Evolutionary conservation across 2,113 vertebrate species (phyloP).

Genomic region (Campylomormyrus numenius): DNA sequence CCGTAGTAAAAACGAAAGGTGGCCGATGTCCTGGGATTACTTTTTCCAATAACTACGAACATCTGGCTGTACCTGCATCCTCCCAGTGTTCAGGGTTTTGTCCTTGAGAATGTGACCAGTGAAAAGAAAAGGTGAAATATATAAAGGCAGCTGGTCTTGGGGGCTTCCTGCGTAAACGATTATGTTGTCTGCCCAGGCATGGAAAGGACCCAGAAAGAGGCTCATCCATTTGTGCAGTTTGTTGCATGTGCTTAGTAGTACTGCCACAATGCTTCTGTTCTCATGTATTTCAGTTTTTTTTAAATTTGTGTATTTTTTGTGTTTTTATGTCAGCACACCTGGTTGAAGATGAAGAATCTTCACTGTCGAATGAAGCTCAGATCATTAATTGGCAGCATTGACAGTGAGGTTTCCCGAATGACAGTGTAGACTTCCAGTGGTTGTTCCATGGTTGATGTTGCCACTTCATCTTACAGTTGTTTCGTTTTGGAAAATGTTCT

Average conservation of each 20-base stretch:
- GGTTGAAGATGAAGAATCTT: not conserved
- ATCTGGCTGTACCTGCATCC: constrained; percentile 52
- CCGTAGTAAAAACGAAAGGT: constrained; percentile 63
- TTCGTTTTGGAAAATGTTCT: not conserved
- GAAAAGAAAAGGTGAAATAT: constrained; percentile 53
- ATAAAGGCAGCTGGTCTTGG: constrained; percentile 39
- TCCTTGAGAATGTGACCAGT: constrained; percentile 45
- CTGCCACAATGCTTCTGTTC: not conserved
- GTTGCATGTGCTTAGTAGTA: constrained; percentile 56
- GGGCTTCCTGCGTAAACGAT: constrained; percentile 56
- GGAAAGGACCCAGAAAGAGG: constrained; percentile 44
- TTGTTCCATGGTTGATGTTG: not conserved
- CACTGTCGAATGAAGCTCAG: not conserved
- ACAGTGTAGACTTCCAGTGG: not conserved
- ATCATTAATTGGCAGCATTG: not conserved
- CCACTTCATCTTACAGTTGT: not conserved
- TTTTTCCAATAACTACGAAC: constrained; percentile 49
- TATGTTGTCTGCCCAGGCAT: constrained; percentile 43
- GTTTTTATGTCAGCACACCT: too few species aligned
- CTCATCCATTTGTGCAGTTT: constrained; percentile 43
- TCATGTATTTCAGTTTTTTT: not conserved
- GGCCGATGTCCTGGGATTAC: constrained; percentile 53
- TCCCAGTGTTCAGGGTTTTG: constrained; percentile 53
- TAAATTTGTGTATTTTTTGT: not conserved
- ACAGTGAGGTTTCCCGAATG: not conserved